Base-by-base conservation (phyloP, 2,113 vertebrate species). In the Nycticebus coucang region DNA sequence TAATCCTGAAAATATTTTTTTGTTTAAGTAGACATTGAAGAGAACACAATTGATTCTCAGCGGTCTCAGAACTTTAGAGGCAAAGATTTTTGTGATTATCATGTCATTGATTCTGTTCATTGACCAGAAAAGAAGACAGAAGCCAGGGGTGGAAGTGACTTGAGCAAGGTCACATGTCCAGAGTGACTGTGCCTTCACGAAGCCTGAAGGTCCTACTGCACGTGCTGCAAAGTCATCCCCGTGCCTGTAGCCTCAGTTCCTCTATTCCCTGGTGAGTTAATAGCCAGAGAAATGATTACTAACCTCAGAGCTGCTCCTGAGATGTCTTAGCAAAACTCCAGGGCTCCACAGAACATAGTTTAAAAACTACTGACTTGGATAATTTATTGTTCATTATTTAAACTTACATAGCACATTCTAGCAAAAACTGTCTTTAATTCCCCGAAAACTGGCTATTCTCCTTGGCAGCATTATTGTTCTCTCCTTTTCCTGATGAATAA, bases 401-500 rank as follows among this genome's bases (percentile, higher is more conserved):
- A 95, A 88, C 74, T 59, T 90, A n/a, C 88, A n/a, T 0, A 68
- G 84, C 37, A 60, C 17, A 26, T 85, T 82, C 30, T 59, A 86
- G 79, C 72, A 86, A 93, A 94, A 64, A 75, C 60, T 24, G 78
- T 78, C 84, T 83, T 88, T 41, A 91, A 82, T 85, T 94, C 45
- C 22, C 64, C 59, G 78, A 77, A 96, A 95, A 91, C 28, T 84
- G 88, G 93, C 72, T 90, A 0, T 87, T 93, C 77, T 81, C 81
- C 68, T 45, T 74, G 78, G 55, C 68, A 90, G 72, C 41, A 50
- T 82, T 88, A 75, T 94, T 89, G 83, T 97, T 90, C 88, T 85
- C 79, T 93, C 66, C 71, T 81, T 81, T 97, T 78, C 86, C 91
- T n/a, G 10, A 45, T 79, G 95, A 92, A 82, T 68, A 93, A 91